Evolutionary conservation across 2,888 invertebrate genomes (phyloP).

Genomic region (Rotaria socialis): DNA sequence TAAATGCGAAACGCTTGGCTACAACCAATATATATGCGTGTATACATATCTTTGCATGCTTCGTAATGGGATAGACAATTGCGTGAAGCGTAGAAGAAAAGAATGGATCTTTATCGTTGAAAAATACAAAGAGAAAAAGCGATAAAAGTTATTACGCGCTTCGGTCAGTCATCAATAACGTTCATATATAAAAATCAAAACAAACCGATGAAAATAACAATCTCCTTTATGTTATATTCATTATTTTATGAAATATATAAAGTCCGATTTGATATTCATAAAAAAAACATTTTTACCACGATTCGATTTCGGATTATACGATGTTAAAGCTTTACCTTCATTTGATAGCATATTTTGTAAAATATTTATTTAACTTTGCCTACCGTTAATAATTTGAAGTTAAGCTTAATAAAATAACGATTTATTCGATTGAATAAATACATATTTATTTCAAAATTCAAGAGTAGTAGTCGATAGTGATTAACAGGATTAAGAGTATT

Average conservation of each 20-base stretch:
- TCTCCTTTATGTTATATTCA: neutral
- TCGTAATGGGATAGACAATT: conserved; percentile 11
- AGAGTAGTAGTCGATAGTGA: no score
- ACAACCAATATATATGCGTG: neutral
- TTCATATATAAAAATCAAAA: neutral
- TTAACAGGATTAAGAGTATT: neutral
- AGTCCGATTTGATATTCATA: no score
- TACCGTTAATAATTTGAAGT: no score
- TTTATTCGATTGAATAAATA: no score
- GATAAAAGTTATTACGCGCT: conserved; percentile 3
- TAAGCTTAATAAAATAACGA: no score
- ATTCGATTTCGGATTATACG: no score
- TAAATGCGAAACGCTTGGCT: conserved; percentile 26
- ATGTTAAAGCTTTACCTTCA: no score
- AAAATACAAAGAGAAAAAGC: neutral
- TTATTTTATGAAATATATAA: neutral
- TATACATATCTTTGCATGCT: conserved; percentile 13
- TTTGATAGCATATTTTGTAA: no score
- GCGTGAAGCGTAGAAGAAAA: conserved; percentile 23
- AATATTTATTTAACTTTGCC: no score
- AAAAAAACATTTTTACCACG: no score
- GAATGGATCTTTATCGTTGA: conserved; percentile 1
- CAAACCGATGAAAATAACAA: neutral
- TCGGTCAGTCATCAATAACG: conserved; percentile 9
- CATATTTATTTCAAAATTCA: no score